A percentile compares a stretch with the other conserved stretches of the same genome.
These are phyloP conservation scores for Caenorhabditis angaria DNA, from an alignment of 2,888 invertebrate genomes.

Conservation along the genomic window DNA sequence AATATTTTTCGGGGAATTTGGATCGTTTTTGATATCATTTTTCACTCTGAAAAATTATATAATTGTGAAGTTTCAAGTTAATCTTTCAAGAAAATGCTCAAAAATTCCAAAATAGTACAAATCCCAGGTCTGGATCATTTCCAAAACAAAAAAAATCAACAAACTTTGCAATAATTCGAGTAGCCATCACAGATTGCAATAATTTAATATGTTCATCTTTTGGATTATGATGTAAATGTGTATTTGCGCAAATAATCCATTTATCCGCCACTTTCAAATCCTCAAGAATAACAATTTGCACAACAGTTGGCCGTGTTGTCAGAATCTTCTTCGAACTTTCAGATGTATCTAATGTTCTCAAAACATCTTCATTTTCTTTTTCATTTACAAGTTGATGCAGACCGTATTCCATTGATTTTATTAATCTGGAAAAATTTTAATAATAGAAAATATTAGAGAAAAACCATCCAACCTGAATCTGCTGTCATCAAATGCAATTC, in stretches of 20 bases:
- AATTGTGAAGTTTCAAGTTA: background rate
- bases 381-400: constrained; percentile 11
- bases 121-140: background rate
- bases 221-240: constrained; percentile 92
- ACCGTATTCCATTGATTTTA: constrained; percentile 8
- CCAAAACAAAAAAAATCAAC: background rate
- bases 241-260: constrained; percentile 79
- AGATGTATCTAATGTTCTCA: constrained; percentile 15
- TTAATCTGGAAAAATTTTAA: constrained; percentile 15
- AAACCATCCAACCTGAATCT: constrained; percentile 14
- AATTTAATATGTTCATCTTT: constrained; percentile 88
- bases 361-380: constrained; percentile 19
- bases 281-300: constrained; percentile 21
- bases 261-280: background rate
- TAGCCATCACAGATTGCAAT: constrained; percentile 77
- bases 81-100: background rate
- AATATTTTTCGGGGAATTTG: background rate
- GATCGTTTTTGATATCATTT: background rate
- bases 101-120: constrained; percentile 8
- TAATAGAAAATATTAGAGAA: constrained; percentile 7
- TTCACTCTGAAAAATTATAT: constrained; percentile 3
- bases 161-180: constrained; percentile 15
- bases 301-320: constrained; percentile 18
- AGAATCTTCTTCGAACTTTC: constrained; percentile 6
- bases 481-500: constrained; percentile 25